Conservation (phyloP, 2,113 vertebrate species). For the Podilymbus podiceps region DNA sequence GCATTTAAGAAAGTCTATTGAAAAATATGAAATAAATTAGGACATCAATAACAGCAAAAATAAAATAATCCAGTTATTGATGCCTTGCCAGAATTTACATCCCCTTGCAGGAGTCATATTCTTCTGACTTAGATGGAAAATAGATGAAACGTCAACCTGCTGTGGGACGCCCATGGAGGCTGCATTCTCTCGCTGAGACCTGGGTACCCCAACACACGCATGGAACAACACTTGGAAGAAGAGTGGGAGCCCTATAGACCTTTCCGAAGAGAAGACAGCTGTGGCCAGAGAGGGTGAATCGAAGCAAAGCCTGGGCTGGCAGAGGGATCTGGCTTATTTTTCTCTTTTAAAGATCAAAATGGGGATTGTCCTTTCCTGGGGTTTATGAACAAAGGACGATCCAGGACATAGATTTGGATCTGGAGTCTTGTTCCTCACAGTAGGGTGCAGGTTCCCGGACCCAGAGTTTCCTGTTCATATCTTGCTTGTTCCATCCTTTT, state of each 20-base stretch:
- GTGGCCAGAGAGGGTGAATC: not conserved
- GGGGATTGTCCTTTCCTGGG: not conserved
- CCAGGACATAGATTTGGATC: not conserved
- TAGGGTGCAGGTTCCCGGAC: not conserved
- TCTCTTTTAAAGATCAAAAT: not conserved
- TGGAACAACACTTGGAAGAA: fast-evolving
- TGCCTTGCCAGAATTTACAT: not conserved
- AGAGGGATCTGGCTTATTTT: not conserved
- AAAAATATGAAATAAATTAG: conserved; percentile 18
- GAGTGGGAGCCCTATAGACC: not conserved
- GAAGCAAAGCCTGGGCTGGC: not conserved
- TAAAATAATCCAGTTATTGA: not conserved
- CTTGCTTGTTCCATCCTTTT: not conserved
- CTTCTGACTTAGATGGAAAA: not conserved
- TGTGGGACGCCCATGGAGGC: not conserved
- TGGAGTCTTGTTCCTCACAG: not conserved
- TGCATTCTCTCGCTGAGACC: not conserved
- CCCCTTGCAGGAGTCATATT: not conserved
- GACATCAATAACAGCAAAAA: not conserved
- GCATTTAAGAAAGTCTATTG: not conserved
- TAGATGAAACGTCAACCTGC: not conserved
- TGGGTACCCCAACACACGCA: not conserved
- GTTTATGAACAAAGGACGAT: not conserved
- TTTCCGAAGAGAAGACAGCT: not conserved
- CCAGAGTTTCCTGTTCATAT: not conserved